Base-by-base conservation (phyloP, 92 coral and sea anemone genomes). In the Scolanthus callimorphus region DNA sequence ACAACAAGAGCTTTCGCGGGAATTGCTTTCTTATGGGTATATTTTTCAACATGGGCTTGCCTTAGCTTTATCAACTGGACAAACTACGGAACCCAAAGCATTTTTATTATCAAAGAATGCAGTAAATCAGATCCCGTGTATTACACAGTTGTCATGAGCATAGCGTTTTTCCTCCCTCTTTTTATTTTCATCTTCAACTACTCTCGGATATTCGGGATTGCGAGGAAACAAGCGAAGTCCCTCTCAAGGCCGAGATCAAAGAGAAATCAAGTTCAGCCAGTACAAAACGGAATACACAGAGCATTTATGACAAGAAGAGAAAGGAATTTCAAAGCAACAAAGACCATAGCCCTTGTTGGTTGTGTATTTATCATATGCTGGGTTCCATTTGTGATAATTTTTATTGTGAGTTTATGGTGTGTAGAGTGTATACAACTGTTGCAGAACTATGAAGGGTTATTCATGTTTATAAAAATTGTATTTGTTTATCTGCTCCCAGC, bases 281-380 rank as follows among this genome's bases (percentile, higher is more conserved):
- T 9, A 46, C 11, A 19, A 4, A 46, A 9, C 52, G 52, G 4
- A 4, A 19, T 21, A 9, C 52, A 20, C 11, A 20, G 52, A 46
- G 4, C 19, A 4, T 10, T 4, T 21, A 4, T 21, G 41, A 78
- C 41, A 37, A 79, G 68, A 11, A 83, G 76, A 2, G 70, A 67
- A 31, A 89, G 96, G 17, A 95, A 94, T 52, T 79, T 94, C 49
- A 94, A 94, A 62, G 99, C 99, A 8, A 84, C 99, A 28, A 94
- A 94, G 31, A 89, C 94, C 20, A 75, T 94, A 13, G 96, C 99
- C 19, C 30, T 94, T 39, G 99, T 94, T 19, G 78, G 88, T 11
- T 88, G 99, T 10, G 86, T 60, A 4, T 94, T 94, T 31, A 82
- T 86, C 0, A 72, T 94, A 0, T 94, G 92, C 29, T 94, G 99